These are phyloP conservation scores for Dermatophagoides farinae DNA, from an alignment of 1,140 invertebrate species.

Conservation along the genomic window DNA sequence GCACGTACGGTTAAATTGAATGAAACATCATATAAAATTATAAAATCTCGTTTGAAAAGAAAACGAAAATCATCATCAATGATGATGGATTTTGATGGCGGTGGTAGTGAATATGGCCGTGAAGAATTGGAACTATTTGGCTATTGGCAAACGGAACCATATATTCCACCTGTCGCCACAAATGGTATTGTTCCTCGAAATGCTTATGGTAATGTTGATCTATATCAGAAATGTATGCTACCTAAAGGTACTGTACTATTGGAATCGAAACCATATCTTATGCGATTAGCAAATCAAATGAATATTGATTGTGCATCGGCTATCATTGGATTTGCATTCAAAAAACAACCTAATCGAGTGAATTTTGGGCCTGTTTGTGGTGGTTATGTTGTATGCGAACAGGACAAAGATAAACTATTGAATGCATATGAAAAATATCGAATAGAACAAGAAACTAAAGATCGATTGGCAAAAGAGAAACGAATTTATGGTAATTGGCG, in stretches of 20 bases:
- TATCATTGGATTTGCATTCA: constrained; percentile 82
- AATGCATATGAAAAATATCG: constrained; percentile 55
- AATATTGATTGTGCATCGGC: constrained; percentile 85
- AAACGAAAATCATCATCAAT: constrained; percentile 57
- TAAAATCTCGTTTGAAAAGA: constrained; percentile 75
- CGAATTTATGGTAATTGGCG: constrained; percentile 74
- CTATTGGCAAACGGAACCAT: constrained; percentile 69
- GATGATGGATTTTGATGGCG: constrained; percentile 31
- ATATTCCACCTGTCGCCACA: constrained; percentile 63
- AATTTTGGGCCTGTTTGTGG: constrained; percentile 59
- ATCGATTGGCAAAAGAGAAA: constrained; percentile 42
- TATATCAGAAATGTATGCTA: constrained; percentile 83
- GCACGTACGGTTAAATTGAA: constrained; percentile 60
- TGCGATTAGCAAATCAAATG: constrained; percentile 65
- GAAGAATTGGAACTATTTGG: constrained; percentile 73
- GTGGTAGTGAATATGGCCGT: constrained; percentile 26
- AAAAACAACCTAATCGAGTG: constrained; percentile 41
- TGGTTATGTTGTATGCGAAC: constrained; percentile 79
- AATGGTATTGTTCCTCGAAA: constrained; percentile 85
- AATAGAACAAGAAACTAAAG: constrained; percentile 22
- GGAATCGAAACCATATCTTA: constrained; percentile 49
- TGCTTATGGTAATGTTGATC: constrained; percentile 91
- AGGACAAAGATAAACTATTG: constrained; percentile 56
- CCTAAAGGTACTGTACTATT: constrained; percentile 81
- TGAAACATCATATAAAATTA: constrained; percentile 80